Base-by-base conservation (phyloP, 1,140 invertebrate species). In the Lordiphosa mommai region DNA sequence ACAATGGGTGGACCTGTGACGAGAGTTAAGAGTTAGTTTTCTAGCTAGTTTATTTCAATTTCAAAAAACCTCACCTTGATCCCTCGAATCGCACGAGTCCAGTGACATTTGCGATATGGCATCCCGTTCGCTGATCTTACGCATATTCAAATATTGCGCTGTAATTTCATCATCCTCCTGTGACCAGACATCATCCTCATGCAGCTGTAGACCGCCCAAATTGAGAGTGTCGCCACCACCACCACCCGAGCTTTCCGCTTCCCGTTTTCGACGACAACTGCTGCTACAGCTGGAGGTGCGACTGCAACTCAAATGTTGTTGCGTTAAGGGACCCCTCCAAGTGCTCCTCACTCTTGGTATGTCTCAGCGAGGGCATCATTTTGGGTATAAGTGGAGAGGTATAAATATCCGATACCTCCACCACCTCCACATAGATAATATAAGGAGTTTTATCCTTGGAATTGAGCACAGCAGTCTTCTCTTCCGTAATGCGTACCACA, bases 401-500 rank as follows among this genome's bases (percentile, higher is more conserved):
- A 61, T 95, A 93, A 36, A 97, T 92, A 84, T 98, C 96, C 16
- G 96, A 93, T 27, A 98, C 96, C 90, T 98, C 96, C 9, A 99
- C 90, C 3, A 98, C 96, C 91, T 99, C 98, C 23, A 99, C 95
- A 89, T 99, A 99, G 72, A 99, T 95, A 84, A 99, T 95, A 88
- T 98, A 99, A 0, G 98, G 98, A 36, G 98, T 97, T 94, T 99
- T 99, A 89, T 99, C 98, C 91, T 99, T 99, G 43, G 97, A 99
- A 89, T 99, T 99, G 44, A 99, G 93, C 37, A 99, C 97, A 46
- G 97, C 97, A 38, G 98, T 96, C 69, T 95, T 96, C 65, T 95
- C 94, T 43, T 95, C 94, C 20, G 96, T 96, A 86, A 98, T 95
- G 76, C 96, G 90, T 1, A 97, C 93, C 61, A 96, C 95, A 72